A percentile compares a stretch with the other conserved stretches of the same genome.
Conservation (phyloP, 2,797 vertebrate species). For the Staurois parvus region DNA sequence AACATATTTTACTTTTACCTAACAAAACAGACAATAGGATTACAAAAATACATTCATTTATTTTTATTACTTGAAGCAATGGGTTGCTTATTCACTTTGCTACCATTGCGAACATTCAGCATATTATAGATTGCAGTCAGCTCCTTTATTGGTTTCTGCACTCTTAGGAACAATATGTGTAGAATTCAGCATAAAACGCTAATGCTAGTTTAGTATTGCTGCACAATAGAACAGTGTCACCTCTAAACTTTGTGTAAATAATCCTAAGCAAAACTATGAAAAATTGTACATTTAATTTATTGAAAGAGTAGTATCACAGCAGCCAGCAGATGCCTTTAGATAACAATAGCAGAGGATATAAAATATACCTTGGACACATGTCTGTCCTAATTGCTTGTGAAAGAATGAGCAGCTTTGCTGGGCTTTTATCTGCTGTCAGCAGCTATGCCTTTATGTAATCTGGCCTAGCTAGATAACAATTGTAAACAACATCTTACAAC, state of each 20-base stretch:
- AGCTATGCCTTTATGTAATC: neutral
- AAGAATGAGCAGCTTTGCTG: neutral
- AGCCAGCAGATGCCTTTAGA: neutral
- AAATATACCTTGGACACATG: neutral
- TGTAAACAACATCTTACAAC: neutral
- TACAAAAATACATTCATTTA: neutral
- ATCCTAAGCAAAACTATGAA: neutral
- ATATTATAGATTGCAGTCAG: no score
- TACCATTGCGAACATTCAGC: no score
- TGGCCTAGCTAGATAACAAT: neutral
- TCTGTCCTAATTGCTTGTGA: neutral
- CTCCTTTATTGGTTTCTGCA: no score
- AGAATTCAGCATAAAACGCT: no score
- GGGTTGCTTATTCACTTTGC: no score
- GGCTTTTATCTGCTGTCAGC: accelerated
- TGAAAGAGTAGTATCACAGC: neutral
- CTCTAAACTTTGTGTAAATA: neutral
- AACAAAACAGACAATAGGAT: neutral
- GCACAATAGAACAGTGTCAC: neutral
- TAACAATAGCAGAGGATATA: neutral
- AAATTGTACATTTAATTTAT: no score
- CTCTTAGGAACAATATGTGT: no score
- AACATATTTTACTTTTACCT: neutral
- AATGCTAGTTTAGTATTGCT: neutral
- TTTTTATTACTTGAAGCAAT: neutral